Conservation (phyloP, 2,797 vertebrate species). For the Eulemur rubriventer region DNA sequence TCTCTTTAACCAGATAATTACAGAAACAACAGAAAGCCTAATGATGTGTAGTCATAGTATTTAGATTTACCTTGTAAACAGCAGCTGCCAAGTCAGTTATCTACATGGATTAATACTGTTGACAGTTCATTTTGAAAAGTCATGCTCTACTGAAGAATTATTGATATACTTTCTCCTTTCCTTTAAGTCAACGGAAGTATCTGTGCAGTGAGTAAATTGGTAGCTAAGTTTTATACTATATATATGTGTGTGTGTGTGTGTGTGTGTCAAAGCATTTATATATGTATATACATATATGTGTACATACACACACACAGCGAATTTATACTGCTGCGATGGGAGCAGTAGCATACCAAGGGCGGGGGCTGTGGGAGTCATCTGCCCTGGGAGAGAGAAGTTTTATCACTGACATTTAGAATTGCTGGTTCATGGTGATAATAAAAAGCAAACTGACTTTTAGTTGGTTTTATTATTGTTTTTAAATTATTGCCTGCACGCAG, state of each 20-base stretch:
- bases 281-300: neutral
- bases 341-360: neutral
- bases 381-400: neutral
- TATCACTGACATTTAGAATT: neutral
- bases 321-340: neutral
- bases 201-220: neutral
- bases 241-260: neutral
- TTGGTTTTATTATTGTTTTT: neutral
- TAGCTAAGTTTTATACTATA: neutral
- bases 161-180: constrained; percentile 64
- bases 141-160: constrained; percentile 57
- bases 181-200: constrained; percentile 53
- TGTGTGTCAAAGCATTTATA: neutral
- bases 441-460: neutral
- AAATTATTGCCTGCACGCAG: neutral
- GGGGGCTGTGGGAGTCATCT: neutral
- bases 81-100: constrained; percentile 61
- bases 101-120: constrained; percentile 43
- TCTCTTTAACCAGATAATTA: constrained; percentile 58
- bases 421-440: neutral
- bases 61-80: constrained; percentile 61
- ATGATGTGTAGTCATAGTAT: neutral
- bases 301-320: neutral
- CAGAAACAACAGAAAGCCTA: constrained; percentile 50
- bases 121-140: constrained; percentile 71